These are phyloP conservation scores for Micropoecilia bifurca DNA, from an alignment of 2,797 vertebrate genomes.

Conservation along the genomic window DNA sequence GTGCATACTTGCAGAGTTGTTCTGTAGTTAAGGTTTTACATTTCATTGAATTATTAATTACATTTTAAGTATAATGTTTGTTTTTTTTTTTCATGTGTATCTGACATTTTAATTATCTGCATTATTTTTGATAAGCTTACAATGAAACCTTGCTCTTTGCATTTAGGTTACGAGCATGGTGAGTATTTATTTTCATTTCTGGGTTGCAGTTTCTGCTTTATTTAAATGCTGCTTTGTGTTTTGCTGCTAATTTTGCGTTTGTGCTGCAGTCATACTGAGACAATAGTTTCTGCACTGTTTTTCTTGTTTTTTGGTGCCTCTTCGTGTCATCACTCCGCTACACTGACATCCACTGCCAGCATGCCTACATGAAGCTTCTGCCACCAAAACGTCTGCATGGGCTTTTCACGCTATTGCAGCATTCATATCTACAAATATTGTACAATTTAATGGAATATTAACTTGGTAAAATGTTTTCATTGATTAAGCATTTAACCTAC, in stretches of 20 bases:
- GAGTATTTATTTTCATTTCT: constrained; percentile 86
- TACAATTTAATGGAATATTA: constrained; percentile 14
- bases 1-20: constrained; percentile 19
- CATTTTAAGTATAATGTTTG: constrained; percentile 4
- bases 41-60: no score
- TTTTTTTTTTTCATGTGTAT: background rate
- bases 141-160: constrained; percentile 81
- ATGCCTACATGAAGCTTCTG: constrained; percentile 81
- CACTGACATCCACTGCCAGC: constrained; percentile 77
- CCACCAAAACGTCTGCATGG: constrained; percentile 65
- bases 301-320: constrained; percentile 37
- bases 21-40: constrained; percentile 4
- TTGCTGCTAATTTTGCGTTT: constrained; percentile 70
- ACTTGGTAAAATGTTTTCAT: background rate
- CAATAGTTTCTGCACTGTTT: constrained; percentile 52
- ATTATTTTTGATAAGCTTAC: constrained; percentile 42
- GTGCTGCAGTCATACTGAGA: constrained; percentile 79
- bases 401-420: constrained; percentile 23
- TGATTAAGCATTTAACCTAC: constrained; percentile 4
- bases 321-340: constrained; percentile 49
- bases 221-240: constrained; percentile 67
- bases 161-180: constrained; percentile 99
- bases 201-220: constrained; percentile 80
- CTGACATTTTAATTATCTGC: constrained; percentile 9
- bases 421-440: constrained; percentile 2